phyloP scores from a whole-genome alignment of 1,140 invertebrate species.

The Aricia agestis region DNA sequence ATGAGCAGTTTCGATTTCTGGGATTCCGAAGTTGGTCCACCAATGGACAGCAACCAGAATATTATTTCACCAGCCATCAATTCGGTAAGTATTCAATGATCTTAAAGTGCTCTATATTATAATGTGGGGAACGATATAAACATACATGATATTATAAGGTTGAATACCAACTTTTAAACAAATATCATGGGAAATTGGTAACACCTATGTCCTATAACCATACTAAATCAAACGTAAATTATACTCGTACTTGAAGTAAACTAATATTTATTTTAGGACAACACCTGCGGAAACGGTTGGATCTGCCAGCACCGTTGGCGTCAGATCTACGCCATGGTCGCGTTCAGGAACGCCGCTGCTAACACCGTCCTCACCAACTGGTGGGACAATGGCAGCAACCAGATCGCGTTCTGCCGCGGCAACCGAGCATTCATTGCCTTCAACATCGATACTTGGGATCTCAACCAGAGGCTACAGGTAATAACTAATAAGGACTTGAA shows the following conservation, averaged over 20 bases:
- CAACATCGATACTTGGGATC: conserved; percentile 77
- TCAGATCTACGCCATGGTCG: conserved; percentile 88
- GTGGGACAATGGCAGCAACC: conserved; percentile 85
- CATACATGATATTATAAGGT: no score
- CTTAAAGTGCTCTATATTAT: neutral
- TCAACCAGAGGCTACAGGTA: conserved; percentile 76
- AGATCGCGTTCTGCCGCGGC: conserved; percentile 86
- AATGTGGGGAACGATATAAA: no score
- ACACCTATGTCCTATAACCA: no score
- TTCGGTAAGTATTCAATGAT: conserved; percentile 43
- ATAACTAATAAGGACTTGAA: neutral
- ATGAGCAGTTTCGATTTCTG: conserved; percentile 87
- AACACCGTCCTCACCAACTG: conserved; percentile 78
- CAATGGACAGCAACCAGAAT: conserved; percentile 79
- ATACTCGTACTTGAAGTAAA: no score
- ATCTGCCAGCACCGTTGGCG: conserved; percentile 93
- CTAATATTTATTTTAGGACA: conserved; percentile 68
- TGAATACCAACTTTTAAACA: no score
- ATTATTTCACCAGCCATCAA: conserved; percentile 81
- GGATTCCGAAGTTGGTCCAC: conserved; percentile 77
- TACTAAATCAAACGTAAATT: no score
- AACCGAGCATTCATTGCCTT: conserved; percentile 83
- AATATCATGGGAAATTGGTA: no score
- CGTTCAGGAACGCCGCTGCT: conserved; percentile 81
- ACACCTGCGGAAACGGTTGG: conserved; percentile 87